phyloP scores from a whole-genome alignment of 1,140 invertebrate genomes.

The Cylas formicarius region DNA sequence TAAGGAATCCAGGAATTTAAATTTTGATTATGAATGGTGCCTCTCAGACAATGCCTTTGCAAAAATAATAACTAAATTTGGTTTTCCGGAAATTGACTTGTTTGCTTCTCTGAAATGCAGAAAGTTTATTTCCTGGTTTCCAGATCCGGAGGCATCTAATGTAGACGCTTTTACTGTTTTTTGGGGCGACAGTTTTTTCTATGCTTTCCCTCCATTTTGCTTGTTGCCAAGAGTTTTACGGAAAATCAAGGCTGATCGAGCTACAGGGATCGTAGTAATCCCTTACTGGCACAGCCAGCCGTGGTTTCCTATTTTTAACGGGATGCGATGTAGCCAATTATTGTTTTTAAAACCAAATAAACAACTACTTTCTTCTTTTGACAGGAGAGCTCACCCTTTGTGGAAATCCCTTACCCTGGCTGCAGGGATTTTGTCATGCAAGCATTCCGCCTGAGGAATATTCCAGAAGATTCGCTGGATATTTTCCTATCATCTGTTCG shows the following conservation, averaged over 20 bases:
- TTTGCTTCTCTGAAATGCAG: slow-evolving; percentile 15
- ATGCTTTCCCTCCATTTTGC: slow-evolving; percentile 24
- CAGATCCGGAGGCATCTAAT: slow-evolving; percentile 16
- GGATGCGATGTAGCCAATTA: too few species aligned
- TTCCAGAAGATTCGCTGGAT: too few species aligned
- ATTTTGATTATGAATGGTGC: slow-evolving; percentile 7
- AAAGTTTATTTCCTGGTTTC: slow-evolving; percentile 15
- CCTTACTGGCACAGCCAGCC: slow-evolving; percentile 28
- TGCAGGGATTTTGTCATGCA: too few species aligned
- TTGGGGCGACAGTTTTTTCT: slow-evolving; percentile 17
- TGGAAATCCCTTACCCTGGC: too few species aligned
- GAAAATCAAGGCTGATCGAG: slow-evolving; percentile 25
- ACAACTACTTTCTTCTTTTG: too few species aligned
- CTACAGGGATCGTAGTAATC: slow-evolving; percentile 27
- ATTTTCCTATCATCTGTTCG: too few species aligned
- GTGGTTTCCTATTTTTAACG: slow-evolving; percentile 28
- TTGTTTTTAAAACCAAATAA: too few species aligned
- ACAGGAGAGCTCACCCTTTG: too few species aligned
- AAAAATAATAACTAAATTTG: neutral
- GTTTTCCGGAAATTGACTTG: slow-evolving; percentile 8
- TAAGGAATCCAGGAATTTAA: slow-evolving; percentile 19
- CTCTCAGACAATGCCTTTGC: neutral
- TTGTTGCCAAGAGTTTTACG: slow-evolving; percentile 18
- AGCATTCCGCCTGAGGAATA: too few species aligned
- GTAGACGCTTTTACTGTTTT: slow-evolving; percentile 34